Conservation (phyloP, 2,797 vertebrate genomes). For the Anguilla anguilla region DNA sequence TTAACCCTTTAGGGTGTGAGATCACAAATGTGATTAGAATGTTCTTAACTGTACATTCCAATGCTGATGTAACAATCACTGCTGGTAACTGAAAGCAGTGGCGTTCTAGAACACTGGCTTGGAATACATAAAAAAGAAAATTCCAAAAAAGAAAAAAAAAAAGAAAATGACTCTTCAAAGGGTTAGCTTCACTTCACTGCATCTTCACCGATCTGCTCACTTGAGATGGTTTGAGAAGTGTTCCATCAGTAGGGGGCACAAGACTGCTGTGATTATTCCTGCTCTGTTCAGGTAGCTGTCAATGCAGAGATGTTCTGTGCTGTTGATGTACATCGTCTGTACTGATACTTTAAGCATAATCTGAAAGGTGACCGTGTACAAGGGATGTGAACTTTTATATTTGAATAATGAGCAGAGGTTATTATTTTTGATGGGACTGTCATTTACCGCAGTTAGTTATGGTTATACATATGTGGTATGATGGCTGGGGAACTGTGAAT, state of each 20-base stretch:
- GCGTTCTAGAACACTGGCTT: too few relatives aligned
- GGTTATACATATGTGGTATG: background rate
- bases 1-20: too few relatives aligned
- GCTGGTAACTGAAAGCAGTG: too few relatives aligned
- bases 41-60: too few relatives aligned
- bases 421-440: background rate
- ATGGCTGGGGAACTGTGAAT: background rate
- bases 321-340: too few relatives aligned
- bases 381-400: background rate
- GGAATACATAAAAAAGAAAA: too few relatives aligned
- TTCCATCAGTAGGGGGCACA: constrained; percentile 52
- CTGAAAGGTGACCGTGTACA: background rate
- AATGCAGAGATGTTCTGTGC: background rate
- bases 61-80: too few relatives aligned
- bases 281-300: background rate
- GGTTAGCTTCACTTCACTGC: background rate
- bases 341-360: background rate
- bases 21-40: too few relatives aligned
- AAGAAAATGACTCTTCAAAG: too few relatives aligned
- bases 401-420: background rate
- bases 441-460: background rate
- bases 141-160: too few relatives aligned
- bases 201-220: background rate
- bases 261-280: constrained; percentile 34
- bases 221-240: background rate